These are phyloP conservation scores for Tapera naevia DNA, from an alignment of 2,797 vertebrate species.

Conservation along the genomic window DNA sequence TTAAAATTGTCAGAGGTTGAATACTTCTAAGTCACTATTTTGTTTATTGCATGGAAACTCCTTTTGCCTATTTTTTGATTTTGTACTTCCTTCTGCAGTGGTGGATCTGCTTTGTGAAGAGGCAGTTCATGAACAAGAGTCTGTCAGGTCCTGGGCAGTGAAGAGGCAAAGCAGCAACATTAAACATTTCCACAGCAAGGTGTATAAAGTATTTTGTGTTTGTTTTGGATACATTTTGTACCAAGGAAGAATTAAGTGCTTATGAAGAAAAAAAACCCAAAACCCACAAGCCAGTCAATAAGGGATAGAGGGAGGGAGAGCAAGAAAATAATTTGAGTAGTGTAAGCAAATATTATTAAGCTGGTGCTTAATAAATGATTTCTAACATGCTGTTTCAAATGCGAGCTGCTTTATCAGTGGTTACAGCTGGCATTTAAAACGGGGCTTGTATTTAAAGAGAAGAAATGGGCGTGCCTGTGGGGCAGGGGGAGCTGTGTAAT, in stretches of 20 bases:
- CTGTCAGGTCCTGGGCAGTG: constrained; percentile 95
- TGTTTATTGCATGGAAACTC: neutral
- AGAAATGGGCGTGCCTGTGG: neutral
- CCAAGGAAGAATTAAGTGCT: constrained; percentile 36
- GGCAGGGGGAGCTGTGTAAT: constrained; percentile 20
- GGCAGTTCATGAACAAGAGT: constrained; percentile 99
- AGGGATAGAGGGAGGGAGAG: neutral
- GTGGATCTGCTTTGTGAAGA: constrained; percentile 99
- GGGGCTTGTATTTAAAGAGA: constrained; percentile 19
- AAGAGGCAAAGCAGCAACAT: constrained; percentile 24
- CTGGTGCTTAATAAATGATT: constrained; percentile 82
- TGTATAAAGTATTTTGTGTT: constrained; percentile 62
- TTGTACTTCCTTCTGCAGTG: constrained; percentile 79
- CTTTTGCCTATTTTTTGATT: neutral
- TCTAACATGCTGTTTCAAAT: constrained; percentile 45
- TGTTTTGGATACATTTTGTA: constrained; percentile 69
- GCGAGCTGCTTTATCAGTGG: constrained; percentile 18
- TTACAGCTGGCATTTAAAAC: constrained; percentile 32
- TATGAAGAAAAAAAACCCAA: neutral
- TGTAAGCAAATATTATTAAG: constrained; percentile 75
- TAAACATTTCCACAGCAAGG: constrained; percentile 28
- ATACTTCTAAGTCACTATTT: neutral
- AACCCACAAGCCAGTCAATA: neutral
- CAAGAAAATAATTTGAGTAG: constrained; percentile 7
- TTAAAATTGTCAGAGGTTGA: neutral